phyloP scores from a whole-genome alignment of 2,113 vertebrate species.

The Gambusia affinis region DNA sequence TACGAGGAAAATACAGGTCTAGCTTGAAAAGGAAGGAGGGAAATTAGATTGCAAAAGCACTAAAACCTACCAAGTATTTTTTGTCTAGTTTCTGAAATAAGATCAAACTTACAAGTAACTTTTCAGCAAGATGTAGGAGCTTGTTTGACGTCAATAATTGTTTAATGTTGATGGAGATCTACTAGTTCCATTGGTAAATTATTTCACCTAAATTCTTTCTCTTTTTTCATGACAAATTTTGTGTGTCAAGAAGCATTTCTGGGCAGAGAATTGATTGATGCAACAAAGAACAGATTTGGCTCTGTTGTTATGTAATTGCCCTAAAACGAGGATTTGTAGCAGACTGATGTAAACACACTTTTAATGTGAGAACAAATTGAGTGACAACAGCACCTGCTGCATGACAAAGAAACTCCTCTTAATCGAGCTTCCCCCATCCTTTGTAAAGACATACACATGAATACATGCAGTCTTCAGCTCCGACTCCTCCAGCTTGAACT shows the following conservation, averaged over 20 bases:
- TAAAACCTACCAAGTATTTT: too few species aligned
- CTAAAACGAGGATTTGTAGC: slow-evolving; percentile 16
- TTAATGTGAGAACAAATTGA: slow-evolving; percentile 60
- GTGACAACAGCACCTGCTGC: slow-evolving; percentile 77
- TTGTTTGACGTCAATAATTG: too few species aligned
- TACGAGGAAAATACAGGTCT: neutral
- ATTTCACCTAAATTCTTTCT: neutral
- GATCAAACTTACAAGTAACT: too few species aligned
- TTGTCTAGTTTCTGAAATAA: too few species aligned
- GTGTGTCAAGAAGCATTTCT: neutral
- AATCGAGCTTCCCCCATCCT: slow-evolving; percentile 9
- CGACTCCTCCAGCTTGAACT: slow-evolving; percentile 57
- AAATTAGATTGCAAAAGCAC: neutral
- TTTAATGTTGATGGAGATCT: too few species aligned
- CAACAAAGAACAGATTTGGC: neutral
- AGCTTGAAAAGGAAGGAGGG: neutral
- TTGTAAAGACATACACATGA: slow-evolving; percentile 10
- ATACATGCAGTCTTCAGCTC: slow-evolving; percentile 22
- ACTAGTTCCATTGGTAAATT: too few species aligned
- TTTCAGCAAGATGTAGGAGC: too few species aligned
- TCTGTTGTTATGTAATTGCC: neutral
- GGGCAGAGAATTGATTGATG: neutral
- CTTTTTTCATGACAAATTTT: neutral
- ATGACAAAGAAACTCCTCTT: slow-evolving; percentile 74
- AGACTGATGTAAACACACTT: slow-evolving; percentile 21